These are phyloP conservation scores for Agrenia bidenticulata DNA, from an alignment of 2,888 invertebrate genomes.

Conservation along the genomic window DNA sequence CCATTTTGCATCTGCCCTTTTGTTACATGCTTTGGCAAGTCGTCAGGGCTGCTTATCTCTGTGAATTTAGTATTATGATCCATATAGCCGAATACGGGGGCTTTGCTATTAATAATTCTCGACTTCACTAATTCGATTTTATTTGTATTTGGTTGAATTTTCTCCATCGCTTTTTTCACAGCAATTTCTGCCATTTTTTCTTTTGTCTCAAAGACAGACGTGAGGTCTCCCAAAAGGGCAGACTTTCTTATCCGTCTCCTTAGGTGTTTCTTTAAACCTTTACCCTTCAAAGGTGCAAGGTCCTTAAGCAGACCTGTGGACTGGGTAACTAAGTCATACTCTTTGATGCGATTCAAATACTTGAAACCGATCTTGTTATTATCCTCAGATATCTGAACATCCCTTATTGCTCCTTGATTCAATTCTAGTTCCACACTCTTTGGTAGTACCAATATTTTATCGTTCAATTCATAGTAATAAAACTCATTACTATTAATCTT, in stretches of 20 bases:
- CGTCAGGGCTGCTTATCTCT: not conserved
- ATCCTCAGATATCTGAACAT: conserved; percentile 29
- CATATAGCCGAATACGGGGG: conserved; percentile 67
- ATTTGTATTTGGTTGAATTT: conserved; percentile 52
- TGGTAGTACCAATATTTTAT: conserved; percentile 9
- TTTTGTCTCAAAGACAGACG: conserved; percentile 76
- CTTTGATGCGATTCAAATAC: conserved; percentile 35
- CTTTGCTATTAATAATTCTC: conserved; percentile 49
- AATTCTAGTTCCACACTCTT: conserved; percentile 14
- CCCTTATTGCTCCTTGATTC: conserved; percentile 29
- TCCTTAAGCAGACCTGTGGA: conserved; percentile 11
- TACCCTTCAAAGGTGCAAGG: conserved; percentile 1
- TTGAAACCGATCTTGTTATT: conserved; percentile 35
- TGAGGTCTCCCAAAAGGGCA: conserved; percentile 58
- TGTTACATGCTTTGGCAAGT: conserved; percentile 12
- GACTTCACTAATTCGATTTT: conserved; percentile 57
- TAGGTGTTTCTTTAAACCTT: conserved; percentile 16
- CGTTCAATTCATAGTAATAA: conserved; percentile 15
- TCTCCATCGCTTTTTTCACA: conserved; percentile 59
- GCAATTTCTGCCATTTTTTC: conserved; percentile 68
- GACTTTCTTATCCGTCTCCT: conserved; percentile 17
- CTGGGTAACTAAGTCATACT: conserved; percentile 27
- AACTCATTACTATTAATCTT: not conserved
- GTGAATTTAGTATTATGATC: conserved; percentile 62
- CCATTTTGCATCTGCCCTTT: conserved; percentile 16